These are phyloP conservation scores for Argyrosomus japonicus DNA, from an alignment of 2,113 vertebrate species.

Conservation along the genomic window DNA sequence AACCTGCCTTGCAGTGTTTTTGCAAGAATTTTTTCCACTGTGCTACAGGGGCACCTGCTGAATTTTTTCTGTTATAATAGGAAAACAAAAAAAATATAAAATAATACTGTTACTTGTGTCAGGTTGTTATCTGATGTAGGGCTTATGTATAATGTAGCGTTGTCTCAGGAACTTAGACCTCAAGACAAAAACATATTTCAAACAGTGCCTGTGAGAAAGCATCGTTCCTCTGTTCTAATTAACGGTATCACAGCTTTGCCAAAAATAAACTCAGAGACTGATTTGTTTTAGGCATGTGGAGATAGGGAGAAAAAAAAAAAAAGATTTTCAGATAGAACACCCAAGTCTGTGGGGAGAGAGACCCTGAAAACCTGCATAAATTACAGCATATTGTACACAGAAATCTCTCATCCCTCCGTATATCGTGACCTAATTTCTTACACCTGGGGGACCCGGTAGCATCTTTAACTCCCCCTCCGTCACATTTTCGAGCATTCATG, in stretches of 20 bases:
- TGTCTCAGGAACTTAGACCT: conserved; percentile 48
- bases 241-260: conserved; percentile 70
- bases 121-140: conserved; percentile 18
- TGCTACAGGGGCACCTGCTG: background rate
- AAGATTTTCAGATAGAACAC: conserved; percentile 68
- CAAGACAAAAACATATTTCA: conserved; percentile 38
- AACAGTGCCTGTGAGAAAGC: conserved; percentile 48
- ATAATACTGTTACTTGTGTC: background rate
- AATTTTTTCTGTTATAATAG: background rate
- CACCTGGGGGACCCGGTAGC: conserved; percentile 73
- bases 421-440: conserved; percentile 80
- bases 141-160: conserved; percentile 39
- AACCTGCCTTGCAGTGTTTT: conserved; percentile 17
- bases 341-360: conserved; percentile 67
- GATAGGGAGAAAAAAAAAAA: background rate
- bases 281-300: conserved; percentile 67
- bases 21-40: background rate
- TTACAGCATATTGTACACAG: conserved; percentile 70
- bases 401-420: conserved; percentile 72
- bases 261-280: conserved; percentile 70
- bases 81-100: background rate
- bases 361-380: conserved; percentile 78
- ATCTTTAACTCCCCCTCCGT: conserved; percentile 67
- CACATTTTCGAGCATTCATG: conserved; percentile 50
- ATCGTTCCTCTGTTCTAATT: conserved; percentile 71